These are phyloP conservation scores for Psylliodes chrysocephalus DNA, from an alignment of 2,888 invertebrate species.

Conservation along the genomic window DNA sequence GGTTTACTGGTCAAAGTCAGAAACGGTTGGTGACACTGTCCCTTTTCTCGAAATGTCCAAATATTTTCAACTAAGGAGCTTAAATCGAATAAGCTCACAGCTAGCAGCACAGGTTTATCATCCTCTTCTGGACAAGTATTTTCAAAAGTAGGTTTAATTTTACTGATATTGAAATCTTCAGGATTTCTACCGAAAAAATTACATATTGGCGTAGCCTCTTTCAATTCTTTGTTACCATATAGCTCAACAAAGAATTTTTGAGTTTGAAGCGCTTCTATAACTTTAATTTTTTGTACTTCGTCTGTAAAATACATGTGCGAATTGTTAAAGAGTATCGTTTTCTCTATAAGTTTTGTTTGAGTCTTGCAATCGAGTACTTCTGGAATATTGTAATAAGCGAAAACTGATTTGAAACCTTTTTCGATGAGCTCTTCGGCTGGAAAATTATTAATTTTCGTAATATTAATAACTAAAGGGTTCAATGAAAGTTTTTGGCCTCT, in stretches of 20 bases:
- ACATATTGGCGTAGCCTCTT: neutral
- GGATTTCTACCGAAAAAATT: slow-evolving; percentile 35
- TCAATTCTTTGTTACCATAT: slow-evolving; percentile 16
- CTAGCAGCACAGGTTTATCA: slow-evolving; percentile 37
- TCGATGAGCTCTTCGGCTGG: slow-evolving; percentile 44
- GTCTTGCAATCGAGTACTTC: slow-evolving; percentile 42
- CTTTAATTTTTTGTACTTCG: slow-evolving; percentile 44
- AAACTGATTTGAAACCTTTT: slow-evolving; percentile 32
- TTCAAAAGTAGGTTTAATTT: slow-evolving; percentile 24
- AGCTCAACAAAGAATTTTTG: slow-evolving; percentile 46
- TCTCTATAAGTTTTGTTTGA: slow-evolving; percentile 37
- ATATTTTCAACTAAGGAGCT: slow-evolving; percentile 49
- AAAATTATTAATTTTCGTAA: slow-evolving; percentile 46
- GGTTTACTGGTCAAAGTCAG: slow-evolving; percentile 54
- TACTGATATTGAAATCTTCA: slow-evolving; percentile 26
- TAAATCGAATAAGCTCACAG: slow-evolving; percentile 47
- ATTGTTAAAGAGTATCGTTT: slow-evolving; percentile 46
- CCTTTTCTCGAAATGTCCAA: slow-evolving; percentile 71
- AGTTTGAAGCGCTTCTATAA: slow-evolving; percentile 47
- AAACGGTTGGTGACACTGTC: slow-evolving; percentile 76
- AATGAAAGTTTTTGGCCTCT: slow-evolving; percentile 48
- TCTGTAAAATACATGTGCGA: slow-evolving; percentile 48
- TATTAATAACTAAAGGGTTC: slow-evolving; percentile 50
- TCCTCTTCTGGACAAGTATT: neutral
- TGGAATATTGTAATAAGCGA: slow-evolving; percentile 43